Base-by-base conservation (phyloP, 1,140 invertebrate genomes). In the Glossosoma conforme region DNA sequence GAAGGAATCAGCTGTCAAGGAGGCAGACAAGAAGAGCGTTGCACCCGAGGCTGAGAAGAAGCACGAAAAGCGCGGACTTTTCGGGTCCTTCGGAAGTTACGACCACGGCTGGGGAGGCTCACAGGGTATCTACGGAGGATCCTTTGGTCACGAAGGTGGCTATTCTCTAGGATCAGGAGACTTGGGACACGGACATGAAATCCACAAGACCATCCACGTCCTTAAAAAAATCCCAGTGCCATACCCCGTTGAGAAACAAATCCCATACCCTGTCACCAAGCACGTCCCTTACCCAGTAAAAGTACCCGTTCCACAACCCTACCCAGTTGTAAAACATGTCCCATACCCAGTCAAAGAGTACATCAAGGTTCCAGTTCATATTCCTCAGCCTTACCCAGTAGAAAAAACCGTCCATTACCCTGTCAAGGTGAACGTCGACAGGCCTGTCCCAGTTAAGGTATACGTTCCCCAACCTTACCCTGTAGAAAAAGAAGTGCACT, bases 1-100 rank as follows among this genome's bases (percentile, higher is more conserved):
- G 59, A 72, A 77, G 56, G 51, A 44, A 21, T 62, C 65, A 57
- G 63, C 63, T 14, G 78, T 77, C 50, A 85, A 85, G 70, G 58
- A 40, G 40, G 49, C 52, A 13, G 49, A 56, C 17, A 58, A 73
- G 65, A 71, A 67, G 62, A 75, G 72, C 67, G 67, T 69, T 65
- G 69, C 68, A 64, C 65, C 66, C 63, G 65, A 63, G 60, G 68
- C 62, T 14, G 78, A 79, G 52, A 85, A 85, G 71, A 86, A 86
- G 64, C 82, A 84, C 59, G 83, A 85, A 63, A 86, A 87, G 64
- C 75, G 84, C 57, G 84, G 84, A 45, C 72, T 86, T 28, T 61
- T 74, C 36, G 75, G 75, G 53, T 67, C 80, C 14, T 79, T 78
- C 49, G 73, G 72, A 20, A 71, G 71, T 40, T 73, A 69, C 45